Evolutionary conservation across 2,888 invertebrate species (phyloP).

Genomic region (Campoplex capitator): DNA sequence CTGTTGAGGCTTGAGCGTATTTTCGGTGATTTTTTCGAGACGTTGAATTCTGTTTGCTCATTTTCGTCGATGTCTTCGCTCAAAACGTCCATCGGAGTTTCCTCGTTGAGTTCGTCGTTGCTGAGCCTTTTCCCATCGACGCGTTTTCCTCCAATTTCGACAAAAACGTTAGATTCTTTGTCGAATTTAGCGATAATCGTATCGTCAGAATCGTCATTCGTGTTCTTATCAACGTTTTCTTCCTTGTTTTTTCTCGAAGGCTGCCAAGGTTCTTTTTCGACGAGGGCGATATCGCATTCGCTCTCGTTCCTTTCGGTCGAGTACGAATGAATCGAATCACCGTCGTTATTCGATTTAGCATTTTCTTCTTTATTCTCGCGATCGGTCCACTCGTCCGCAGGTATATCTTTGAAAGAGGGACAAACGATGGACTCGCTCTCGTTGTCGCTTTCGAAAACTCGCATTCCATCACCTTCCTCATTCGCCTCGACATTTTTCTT

Average conservation of each 20-base stretch:
- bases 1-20: constrained; percentile 39
- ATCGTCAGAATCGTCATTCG: constrained; percentile 75
- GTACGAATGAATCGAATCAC: constrained; percentile 58
- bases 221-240: constrained; percentile 32
- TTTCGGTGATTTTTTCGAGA: constrained; percentile 43
- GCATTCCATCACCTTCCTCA: constrained; percentile 5
- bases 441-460: constrained; percentile 45
- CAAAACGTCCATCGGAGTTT: constrained; percentile 13
- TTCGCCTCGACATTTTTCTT: constrained; percentile 8
- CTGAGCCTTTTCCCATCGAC: constrained; percentile 7
- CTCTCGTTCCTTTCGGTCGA: constrained; percentile 67
- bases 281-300: constrained; percentile 72
- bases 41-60: constrained; percentile 53
- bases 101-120: constrained; percentile 8
- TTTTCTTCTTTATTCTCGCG: constrained; percentile 31
- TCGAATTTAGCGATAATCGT: constrained; percentile 68
- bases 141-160: constrained; percentile 9
- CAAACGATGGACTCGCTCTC: constrained; percentile 69
- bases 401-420: constrained; percentile 76
- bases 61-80: constrained; percentile 17
- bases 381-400: constrained; percentile 75
- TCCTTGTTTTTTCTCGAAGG: constrained; percentile 55
- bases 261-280: constrained; percentile 68
- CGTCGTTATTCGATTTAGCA: neutral
- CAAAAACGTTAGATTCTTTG: constrained; percentile 1